phyloP scores from a whole-genome alignment of 2,888 invertebrate genomes.

The Melolontha melolontha region DNA sequence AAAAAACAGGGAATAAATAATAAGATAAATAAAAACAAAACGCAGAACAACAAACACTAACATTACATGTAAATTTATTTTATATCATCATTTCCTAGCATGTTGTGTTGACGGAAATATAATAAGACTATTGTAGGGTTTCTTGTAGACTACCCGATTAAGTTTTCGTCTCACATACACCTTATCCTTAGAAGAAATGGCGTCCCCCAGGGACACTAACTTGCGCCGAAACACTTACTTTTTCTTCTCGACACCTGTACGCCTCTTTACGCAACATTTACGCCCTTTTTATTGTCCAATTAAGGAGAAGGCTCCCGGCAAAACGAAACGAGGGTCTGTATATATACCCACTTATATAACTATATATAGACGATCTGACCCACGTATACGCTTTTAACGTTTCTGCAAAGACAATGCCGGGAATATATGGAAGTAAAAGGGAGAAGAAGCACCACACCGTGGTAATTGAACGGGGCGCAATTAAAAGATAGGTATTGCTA shows the following conservation, averaged over 20 bases:
- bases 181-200: slow-evolving; percentile 6
- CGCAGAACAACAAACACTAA: too few species aligned
- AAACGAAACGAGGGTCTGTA: slow-evolving; percentile 1
- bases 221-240: slow-evolving; percentile 14
- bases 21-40: too few species aligned
- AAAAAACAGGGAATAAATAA: too few species aligned
- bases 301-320: slow-evolving; percentile 10
- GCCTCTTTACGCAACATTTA: slow-evolving; percentile 23
- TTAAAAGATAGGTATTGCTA: slow-evolving; percentile 10
- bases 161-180: slow-evolving; percentile 7
- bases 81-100: too few species aligned
- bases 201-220: not conserved
- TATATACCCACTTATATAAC: not conserved
- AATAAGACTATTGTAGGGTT: not conserved
- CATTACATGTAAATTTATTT: too few species aligned
- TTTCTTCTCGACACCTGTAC: slow-evolving; percentile 19
- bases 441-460: not conserved
- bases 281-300: slow-evolving; percentile 35
- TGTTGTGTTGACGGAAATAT: too few species aligned
- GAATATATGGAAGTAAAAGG: not conserved
- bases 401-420: not conserved
- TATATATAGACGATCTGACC: not conserved
- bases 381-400: not conserved
- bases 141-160: slow-evolving; percentile 29
- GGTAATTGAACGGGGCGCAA: slow-evolving; percentile 17